A percentile compares a stretch with the other conserved stretches of the same genome.
phyloP scores from a whole-genome alignment of 2,888 invertebrate species.

The Acleris holmiana region DNA sequence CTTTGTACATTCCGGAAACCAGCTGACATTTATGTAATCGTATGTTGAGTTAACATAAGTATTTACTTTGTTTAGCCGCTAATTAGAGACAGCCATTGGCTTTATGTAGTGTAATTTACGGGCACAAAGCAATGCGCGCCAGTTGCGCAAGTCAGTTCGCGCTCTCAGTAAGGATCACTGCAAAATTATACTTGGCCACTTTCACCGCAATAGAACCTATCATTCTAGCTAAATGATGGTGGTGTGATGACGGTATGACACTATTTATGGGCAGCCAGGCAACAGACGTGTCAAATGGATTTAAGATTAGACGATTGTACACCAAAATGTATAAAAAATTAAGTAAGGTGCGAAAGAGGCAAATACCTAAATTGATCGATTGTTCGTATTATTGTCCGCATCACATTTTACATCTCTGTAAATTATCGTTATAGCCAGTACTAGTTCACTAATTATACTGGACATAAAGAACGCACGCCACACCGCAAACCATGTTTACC shows the following conservation, averaged over 20 bases:
- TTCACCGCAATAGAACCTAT: slow-evolving; percentile 25
- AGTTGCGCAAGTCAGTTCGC: slow-evolving; percentile 20
- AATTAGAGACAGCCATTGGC: slow-evolving; percentile 32
- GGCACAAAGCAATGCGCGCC: slow-evolving; percentile 29
- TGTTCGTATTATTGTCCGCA: too few relatives aligned
- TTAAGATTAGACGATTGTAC: too few relatives aligned
- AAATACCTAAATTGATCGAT: too few relatives aligned
- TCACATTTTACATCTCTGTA: too few relatives aligned
- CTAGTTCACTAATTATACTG: too few relatives aligned
- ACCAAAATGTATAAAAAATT: too few relatives aligned
- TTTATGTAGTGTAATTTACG: slow-evolving; percentile 35
- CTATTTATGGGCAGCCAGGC: slow-evolving; percentile 5
- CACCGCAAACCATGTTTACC: too few relatives aligned
- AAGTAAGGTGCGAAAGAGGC: too few relatives aligned
- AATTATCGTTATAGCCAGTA: too few relatives aligned
- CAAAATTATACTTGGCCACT: slow-evolving; percentile 33
- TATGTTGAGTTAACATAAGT: slow-evolving; percentile 26
- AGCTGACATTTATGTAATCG: slow-evolving; percentile 25
- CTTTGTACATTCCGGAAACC: slow-evolving; percentile 30
- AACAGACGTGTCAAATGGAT: too few relatives aligned
- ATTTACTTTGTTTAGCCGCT: slow-evolving; percentile 26
- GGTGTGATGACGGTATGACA: not conserved
- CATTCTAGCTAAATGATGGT: slow-evolving; percentile 13
- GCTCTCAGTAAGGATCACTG: slow-evolving; percentile 25
- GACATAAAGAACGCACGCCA: too few relatives aligned